These are phyloP conservation scores for Lepus oiostolus DNA, from an alignment of 2,797 vertebrate species.

Conservation along the genomic window DNA sequence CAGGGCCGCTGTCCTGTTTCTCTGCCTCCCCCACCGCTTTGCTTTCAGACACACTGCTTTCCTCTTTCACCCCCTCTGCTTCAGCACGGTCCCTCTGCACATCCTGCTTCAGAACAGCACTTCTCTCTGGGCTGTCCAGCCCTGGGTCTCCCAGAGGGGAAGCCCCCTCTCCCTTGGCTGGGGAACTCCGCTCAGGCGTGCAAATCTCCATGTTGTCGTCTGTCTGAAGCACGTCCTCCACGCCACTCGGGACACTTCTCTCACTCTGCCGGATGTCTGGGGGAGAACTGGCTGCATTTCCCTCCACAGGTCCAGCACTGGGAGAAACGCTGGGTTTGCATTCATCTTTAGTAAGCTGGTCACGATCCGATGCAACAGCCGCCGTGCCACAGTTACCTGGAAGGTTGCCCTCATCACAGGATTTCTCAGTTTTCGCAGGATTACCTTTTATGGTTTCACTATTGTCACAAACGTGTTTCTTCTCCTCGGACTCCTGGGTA, in stretches of 20 bases:
- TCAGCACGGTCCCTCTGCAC: constrained; percentile 65
- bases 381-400: constrained; percentile 39
- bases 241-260: constrained; percentile 67
- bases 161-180: constrained; percentile 85
- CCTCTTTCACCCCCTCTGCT: constrained; percentile 66
- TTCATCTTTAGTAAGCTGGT: constrained; percentile 73
- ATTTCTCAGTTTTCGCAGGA: constrained; percentile 76
- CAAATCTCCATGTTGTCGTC: constrained; percentile 95
- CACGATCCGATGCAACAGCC: constrained; percentile 73
- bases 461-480: constrained; percentile 78
- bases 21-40: fast-evolving
- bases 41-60: constrained; percentile 25
- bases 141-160: constrained; percentile 77
- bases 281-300: constrained; percentile 75
- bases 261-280: constrained; percentile 76
- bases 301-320: constrained; percentile 81
- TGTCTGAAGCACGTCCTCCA: constrained; percentile 86
- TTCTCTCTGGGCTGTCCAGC: constrained; percentile 69
- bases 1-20: constrained; percentile 71
- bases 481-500: constrained; percentile 80
- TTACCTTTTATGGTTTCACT: constrained; percentile 77
- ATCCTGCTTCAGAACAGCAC: constrained; percentile 70
- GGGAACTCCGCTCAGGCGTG: constrained; percentile 91
- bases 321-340: constrained; percentile 74
- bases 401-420: constrained; percentile 78